Evolutionary conservation across 2,797 vertebrate genomes (phyloP), one percentile per base, ranked within the genome.

Genomic region (Hoplostethus mediterraneus): DNA sequence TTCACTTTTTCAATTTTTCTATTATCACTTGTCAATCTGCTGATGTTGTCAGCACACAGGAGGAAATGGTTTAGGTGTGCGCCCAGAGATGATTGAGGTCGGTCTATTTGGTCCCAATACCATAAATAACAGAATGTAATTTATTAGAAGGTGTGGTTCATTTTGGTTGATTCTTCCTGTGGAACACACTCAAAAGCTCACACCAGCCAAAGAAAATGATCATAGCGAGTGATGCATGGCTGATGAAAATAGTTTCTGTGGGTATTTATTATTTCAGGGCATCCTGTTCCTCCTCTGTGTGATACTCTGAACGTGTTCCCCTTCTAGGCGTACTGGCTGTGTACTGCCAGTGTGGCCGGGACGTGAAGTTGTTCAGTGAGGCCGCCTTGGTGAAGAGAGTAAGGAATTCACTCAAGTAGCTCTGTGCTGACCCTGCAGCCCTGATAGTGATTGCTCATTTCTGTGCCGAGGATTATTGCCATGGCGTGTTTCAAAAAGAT

Each of bases 191-290:
- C 8, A 87, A 84, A 76, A 44, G 56, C 66, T 74, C 28, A 66
- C 52, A 73, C 64, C 28, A 79, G 86, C 88, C 91, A 90, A 89
- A 87, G 81, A 77, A 91, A 89, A 90, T 83, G 28, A 77, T 84
- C 69, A 76, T 69, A 80, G 75, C 73, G 70, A 76, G 67, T 58
- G 65, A 73, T 48, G 83, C 79, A 62, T 56, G 28, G 67, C 30
- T 64, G 65, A 81, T 63, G 42, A 85, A 87, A 80, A 73, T 30
- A 60, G 52, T 90, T 89, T 89, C 87, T 87, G 87, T 33, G 3
- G 65, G 69, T 63, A 38, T 75, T 77, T 82, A 80, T 88, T 71
- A 75, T 90, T 89, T 73, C 51, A 82, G 67, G 77, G 73, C 53
- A 77, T 85, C 78, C 71, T 76, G 73, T 84, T 83, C 71, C 64